phyloP scores from a whole-genome alignment of 92 coral and sea anemone genomes.

The Nematostella vectensis region DNA sequence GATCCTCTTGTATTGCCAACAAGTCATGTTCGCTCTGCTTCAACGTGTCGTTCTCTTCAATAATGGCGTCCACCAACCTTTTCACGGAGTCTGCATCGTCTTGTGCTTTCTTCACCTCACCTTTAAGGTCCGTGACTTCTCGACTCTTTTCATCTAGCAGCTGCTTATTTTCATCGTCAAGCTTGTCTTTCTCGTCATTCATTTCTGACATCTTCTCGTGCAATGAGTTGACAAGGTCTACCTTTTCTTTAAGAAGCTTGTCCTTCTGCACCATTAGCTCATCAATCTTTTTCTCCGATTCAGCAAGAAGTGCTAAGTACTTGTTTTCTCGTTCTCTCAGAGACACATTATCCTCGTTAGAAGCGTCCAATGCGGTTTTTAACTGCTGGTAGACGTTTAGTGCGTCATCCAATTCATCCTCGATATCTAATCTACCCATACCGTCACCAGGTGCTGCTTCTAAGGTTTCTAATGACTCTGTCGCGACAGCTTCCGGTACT shows the following conservation, averaged over 20 bases:
- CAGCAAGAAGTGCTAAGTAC: background rate
- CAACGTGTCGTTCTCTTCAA: constrained; percentile 17
- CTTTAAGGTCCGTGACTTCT: background rate
- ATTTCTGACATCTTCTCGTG: background rate
- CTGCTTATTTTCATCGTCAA: background rate
- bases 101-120: background rate
- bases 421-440: background rate
- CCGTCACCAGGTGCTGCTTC: background rate
- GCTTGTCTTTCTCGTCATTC: background rate
- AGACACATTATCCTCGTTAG: background rate
- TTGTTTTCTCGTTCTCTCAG: background rate
- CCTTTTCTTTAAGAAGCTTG: background rate
- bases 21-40: constrained; percentile 8
- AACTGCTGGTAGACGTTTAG: background rate
- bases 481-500: background rate
- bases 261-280: background rate
- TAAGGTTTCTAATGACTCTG: background rate
- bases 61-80: constrained; percentile 10
- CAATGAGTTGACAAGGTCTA: background rate
- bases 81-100: constrained; percentile 6
- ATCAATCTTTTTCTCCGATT: background rate
- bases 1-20: constrained; percentile 10
- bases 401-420: background rate
- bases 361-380: background rate
- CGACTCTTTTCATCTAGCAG: background rate